Evolutionary conservation across 2,113 vertebrate species (phyloP), one percentile per base, ranked within the genome.

Genomic region (Pampusana beccarii): DNA sequence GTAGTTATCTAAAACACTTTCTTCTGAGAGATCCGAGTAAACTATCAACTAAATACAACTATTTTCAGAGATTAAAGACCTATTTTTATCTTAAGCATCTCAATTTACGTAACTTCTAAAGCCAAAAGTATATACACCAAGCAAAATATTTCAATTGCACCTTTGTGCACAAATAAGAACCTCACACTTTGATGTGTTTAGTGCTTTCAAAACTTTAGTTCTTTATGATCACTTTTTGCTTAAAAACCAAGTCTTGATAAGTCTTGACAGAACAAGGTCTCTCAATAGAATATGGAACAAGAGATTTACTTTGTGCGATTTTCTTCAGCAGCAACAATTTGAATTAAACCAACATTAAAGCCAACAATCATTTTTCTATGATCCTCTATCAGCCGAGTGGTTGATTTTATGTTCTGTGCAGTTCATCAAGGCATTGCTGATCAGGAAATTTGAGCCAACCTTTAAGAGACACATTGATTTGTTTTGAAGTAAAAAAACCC

Each of bases 381-480:
- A 2, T 38, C 18, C 31, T 72, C 44, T 40, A 26, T 56, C 66
- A 82, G 24, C 44, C 64, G 33, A 75, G 44, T 1, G 79, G 13
- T 13, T 20, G 7, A 44, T 85, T 51, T 5, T 54, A 31, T 8
- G 29, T 64, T 81, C 21, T 67, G 4, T 38, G 33, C 12, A 58
- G 56, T 29, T 87, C n/a, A 44, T 60, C 23, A 66, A 80, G 23
- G 90, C 53, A 20, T 25, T 80, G 23, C 16, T 86, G 50, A 66
- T 34, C 36, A n/a, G 21, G n/a, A n/a, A n/a, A n/a, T n/a, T n/a
- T n/a, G n/a, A n/a, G n/a, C n/a, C 28, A 53, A 31, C 33, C 48
- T 60, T 75, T 29, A 62, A 28, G 48, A 83, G 38, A 73, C 4
- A 38, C 7, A 16, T 13, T 0, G 0, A 13, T 70, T 65, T 61